Evolutionary conservation across 2,797 vertebrate species (phyloP).

Genomic region (Amblyraja radiata): DNA sequence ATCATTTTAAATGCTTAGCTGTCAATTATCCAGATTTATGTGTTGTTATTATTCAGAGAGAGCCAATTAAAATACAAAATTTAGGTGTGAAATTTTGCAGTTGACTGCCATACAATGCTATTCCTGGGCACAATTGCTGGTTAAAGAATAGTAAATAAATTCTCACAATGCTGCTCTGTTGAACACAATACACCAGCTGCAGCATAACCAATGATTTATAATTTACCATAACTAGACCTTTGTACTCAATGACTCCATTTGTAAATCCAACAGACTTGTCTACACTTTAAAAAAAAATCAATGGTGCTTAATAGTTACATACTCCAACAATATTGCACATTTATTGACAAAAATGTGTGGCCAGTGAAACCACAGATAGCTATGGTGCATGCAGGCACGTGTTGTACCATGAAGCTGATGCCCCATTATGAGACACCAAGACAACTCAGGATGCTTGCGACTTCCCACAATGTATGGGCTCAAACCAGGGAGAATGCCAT

Average conservation of each 20-base stretch:
- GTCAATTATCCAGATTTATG: background rate
- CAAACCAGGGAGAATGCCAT: constrained; percentile 30
- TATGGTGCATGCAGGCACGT: background rate
- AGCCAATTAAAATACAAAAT: background rate
- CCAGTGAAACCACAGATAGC: background rate
- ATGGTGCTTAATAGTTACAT: background rate
- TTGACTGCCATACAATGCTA: background rate
- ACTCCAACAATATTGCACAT: background rate
- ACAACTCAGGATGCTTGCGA: constrained; percentile 8
- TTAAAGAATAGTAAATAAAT: background rate
- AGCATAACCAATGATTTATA: background rate
- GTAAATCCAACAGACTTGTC: background rate
- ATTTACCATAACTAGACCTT: background rate
- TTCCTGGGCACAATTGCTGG: background rate
- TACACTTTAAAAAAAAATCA: background rate
- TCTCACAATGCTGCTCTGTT: background rate
- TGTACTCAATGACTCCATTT: background rate
- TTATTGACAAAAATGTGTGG: background rate
- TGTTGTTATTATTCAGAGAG: too few species aligned
- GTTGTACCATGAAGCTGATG: background rate
- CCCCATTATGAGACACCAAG: background rate
- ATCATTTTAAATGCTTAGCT: background rate
- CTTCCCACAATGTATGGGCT: constrained; percentile 9
- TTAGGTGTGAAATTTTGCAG: background rate
- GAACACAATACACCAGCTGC: background rate